Base-by-base conservation (phyloP, 2,888 invertebrate species). In the Zelleria hepariella region DNA sequence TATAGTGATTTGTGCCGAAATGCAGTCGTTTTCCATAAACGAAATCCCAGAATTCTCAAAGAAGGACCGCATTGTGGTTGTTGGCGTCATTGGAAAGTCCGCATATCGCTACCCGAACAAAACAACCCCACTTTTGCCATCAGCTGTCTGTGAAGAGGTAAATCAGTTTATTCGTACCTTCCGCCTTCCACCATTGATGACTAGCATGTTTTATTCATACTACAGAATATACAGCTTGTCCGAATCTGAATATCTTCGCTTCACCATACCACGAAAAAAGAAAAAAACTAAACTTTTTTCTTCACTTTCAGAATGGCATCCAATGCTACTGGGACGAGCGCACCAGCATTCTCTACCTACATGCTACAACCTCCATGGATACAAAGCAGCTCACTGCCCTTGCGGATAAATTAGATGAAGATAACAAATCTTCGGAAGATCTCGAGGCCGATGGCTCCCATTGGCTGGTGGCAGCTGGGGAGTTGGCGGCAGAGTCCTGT, bases 41-140 rank as follows among this genome's bases (percentile, higher is more conserved):
- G 78, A 87, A 63, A 85, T 88, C 58, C 87, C 88, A 0, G 85
- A 86, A 51, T 88, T 88, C 68, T 87, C 87, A 0, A 77, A 81
- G 58, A 82, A 80, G 58, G 89, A 91, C 59, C 92, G 92, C 68
- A 91, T 94, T 42, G 91, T 94, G 6, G 90, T 94, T 2, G 91
- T 94, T 8, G 93, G 94, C 8, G 85, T 94, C 23, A 91, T 94
- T 67, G 94, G 94, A 8, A 94, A 94, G 78, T 92, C 93, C 25
- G 89, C 92, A 0, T 91, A 91, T 70, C 88, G 91, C 68, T 89
- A 92, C 49, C 91, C 92, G 61, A 91, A 93, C 69, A 94, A 94
- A 85, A 89, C 92, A 55, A 90, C 91, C 65, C 89, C 91, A 54
- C 79, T 93, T 53, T 78, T 92, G 53, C 77, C 89, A 59, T 75